These are phyloP conservation scores for Hippolais icterina DNA, from an alignment of 2,113 vertebrate genomes.

Conservation along the genomic window DNA sequence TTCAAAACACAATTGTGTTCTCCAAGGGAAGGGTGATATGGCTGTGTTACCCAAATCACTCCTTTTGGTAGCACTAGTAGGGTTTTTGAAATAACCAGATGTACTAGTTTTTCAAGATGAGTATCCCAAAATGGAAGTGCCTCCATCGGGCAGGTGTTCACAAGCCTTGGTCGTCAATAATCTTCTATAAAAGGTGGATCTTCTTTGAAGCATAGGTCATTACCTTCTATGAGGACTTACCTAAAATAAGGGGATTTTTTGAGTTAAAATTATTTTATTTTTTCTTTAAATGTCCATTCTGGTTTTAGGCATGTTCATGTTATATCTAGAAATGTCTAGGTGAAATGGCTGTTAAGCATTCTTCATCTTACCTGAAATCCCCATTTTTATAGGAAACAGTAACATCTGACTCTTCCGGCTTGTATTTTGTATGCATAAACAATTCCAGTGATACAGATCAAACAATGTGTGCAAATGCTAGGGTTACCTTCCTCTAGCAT, in stretches of 20 bases:
- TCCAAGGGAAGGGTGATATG: neutral
- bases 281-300: neutral
- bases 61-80: neutral
- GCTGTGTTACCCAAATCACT: neutral
- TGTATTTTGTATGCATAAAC: neutral
- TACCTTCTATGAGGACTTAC: neutral
- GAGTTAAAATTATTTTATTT: neutral
- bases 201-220: neutral
- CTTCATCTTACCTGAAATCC: neutral
- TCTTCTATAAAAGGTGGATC: neutral
- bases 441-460: neutral
- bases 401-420: neutral
- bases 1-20: neutral
- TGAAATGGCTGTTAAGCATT: neutral
- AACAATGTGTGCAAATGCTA: neutral
- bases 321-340: neutral
- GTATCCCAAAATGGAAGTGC: neutral
- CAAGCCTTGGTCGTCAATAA: neutral
- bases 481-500: neutral
- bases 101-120: neutral
- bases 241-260: accelerated
- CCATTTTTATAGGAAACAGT: neutral
- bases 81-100: neutral
- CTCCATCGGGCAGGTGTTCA: neutral
- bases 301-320: neutral